Conservation (phyloP, 2,888 invertebrate genomes). For the Plebejus anna region DNA sequence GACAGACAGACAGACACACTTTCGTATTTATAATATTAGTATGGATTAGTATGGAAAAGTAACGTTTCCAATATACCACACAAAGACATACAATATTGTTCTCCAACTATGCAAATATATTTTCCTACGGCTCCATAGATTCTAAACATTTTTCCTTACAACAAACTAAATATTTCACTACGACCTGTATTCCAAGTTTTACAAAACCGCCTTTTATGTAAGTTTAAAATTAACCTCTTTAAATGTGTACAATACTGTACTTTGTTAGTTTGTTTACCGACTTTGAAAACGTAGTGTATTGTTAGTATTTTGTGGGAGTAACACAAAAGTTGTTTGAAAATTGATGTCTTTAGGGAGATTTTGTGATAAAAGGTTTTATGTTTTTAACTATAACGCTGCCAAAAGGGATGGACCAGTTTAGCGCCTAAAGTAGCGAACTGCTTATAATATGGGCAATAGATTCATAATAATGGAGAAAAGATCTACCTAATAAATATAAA, state of each 20-base stretch:
- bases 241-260: slow-evolving; percentile 32
- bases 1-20: too few relatives aligned
- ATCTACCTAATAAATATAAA: too few relatives aligned
- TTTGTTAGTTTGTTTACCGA: slow-evolving; percentile 8
- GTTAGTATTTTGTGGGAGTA: background rate
- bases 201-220: slow-evolving; percentile 13
- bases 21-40: too few relatives aligned
- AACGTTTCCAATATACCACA: too few relatives aligned
- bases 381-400: background rate
- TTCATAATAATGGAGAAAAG: too few relatives aligned
- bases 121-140: background rate
- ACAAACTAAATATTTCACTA: background rate
- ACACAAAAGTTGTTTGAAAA: background rate
- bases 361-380: background rate
- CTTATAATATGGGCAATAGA: too few relatives aligned
- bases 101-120: too few relatives aligned
- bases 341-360: background rate
- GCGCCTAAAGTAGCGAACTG: too few relatives aligned
- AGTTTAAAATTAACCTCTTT: slow-evolving; percentile 53
- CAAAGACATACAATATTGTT: too few relatives aligned
- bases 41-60: too few relatives aligned
- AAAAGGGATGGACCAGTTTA: background rate
- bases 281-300: background rate
- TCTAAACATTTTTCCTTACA: background rate
- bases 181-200: background rate